Evolutionary conservation across 2,113 vertebrate species (phyloP), one percentile per base, ranked within the genome.

Genomic region (Bujurquina vittata): DNA sequence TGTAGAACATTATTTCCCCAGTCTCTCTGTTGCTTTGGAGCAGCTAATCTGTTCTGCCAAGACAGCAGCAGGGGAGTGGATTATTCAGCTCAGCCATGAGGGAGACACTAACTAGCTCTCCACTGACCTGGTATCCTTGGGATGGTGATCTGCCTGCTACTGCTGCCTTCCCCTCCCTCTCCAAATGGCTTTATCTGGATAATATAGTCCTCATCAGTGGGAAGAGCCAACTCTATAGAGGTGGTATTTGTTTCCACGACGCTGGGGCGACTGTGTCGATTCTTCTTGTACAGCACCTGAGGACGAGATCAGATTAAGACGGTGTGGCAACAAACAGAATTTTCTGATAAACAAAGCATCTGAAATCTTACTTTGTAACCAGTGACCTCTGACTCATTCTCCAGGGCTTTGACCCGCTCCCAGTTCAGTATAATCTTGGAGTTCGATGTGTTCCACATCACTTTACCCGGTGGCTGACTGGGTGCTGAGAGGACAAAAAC

Each of bases 371-470:
- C 98, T 95, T 99, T 99, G 94, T 99, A 99, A 83, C 98, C 98
- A 62, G 96, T 98, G 90, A 99, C 98, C 95, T 99, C 98, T 0
- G 98, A 99, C 94, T 99, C 98, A 15, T 99, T 98, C 92, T 98
- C 98, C 94, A 97, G 93, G 1, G 98, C 97, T 89, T 97, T 99
- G 91, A 99, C 98, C 88, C 97, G 97, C 94, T 99, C 98, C 98
- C 98, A 99, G 94, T 98, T 98, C 85, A 99, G 88, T 84, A 99
- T 96, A 79, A 99, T 98, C 95, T 99, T 99, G 91, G 98, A 99
- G 95, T 99, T 96, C 0, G 96, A 98, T 0, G 98, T 96, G 86
- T 99, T 99, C 98, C 98, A 99, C 89, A 97, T 96, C 77, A 99
- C 96, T 94, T 99, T 99, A 90, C 95, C 96, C 0, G 98, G 98